Evolutionary conservation across 2,113 vertebrate genomes (phyloP), one percentile per base, ranked within the genome.

Genomic region (Daboia siamensis): DNA sequence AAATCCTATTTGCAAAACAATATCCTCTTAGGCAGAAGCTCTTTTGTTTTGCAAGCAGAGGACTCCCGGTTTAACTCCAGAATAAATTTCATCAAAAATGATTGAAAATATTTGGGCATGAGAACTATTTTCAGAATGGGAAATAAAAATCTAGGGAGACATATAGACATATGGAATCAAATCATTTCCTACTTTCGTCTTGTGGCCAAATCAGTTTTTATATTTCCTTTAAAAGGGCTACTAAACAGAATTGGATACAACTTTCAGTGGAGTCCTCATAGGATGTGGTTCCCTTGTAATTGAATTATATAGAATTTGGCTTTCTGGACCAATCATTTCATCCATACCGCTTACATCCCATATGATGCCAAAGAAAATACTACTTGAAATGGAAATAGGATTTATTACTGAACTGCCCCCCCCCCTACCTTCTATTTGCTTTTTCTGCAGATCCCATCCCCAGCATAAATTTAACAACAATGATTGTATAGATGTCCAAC

Each of bases 1-100:
- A 93, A 93, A 90, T 17, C 69, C 91, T 56, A 86, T 24, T 17
- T 92, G 89, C 94, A 93, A 10, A 1, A 39, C 15, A 39, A n/a
- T 46, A 24, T 33, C 51, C 86, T 54, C 13, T 56, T 52, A 46
- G 52, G 44, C 48, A 51, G 21, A 92, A 13, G 74, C 9, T 12
- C 17, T 21, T 33, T 54, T 26, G 6, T 51, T 61, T 44, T 54
- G 48, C 13, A 87, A 87, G 59, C 11, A 23, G 21, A n/a, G 2
- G 61, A 9, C 29, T 24, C 23, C 15, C 11, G 59, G 61, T 86
- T 74, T 24, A 54, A 12, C 55, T 33, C 61, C 61, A 56, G 51
- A 61, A 86, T 86, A 86, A n/a, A 0, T 48, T 15, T 29, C 3
- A 3, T 15, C 15, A 64, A 52, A 24, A 56, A 33, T 11, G 87